A percentile compares a stretch with the other conserved stretches of the same genome.
These are phyloP conservation scores for Ormyrus rosae DNA, from an alignment of 2,888 invertebrate genomes.

Conservation along the genomic window DNA sequence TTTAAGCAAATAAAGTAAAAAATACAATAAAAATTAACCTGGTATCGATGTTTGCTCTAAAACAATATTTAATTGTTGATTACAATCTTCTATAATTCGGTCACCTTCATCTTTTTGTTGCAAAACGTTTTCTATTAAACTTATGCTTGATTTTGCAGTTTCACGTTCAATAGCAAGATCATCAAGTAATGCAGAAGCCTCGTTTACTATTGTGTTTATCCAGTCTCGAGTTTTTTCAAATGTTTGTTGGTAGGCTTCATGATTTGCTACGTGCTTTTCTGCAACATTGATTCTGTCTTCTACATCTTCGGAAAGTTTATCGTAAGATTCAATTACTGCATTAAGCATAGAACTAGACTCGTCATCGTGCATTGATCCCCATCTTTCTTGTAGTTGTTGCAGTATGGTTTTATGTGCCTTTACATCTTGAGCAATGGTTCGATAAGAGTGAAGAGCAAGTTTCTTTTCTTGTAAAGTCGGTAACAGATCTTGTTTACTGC, in stretches of 20 bases:
- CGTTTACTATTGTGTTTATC: conserved; percentile 86
- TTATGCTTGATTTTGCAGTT: conserved; percentile 85
- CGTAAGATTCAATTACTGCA: conserved; percentile 85
- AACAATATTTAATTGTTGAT: conserved; percentile 84
- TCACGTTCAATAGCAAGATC: conserved; percentile 88
- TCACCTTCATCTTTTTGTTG: conserved; percentile 86
- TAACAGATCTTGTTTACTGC: conserved; percentile 84
- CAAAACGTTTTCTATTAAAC: conserved; percentile 85
- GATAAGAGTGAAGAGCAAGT: conserved; percentile 87
- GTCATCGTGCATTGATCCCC: conserved; percentile 86
- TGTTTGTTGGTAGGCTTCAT: conserved; percentile 88
- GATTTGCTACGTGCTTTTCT: conserved; percentile 86
- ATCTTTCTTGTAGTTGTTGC: conserved; percentile 89
- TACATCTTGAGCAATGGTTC: conserved; percentile 90
- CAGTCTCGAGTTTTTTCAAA: conserved; percentile 91
- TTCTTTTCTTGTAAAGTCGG: conserved; percentile 93
- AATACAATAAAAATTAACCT: conserved; percentile 74
- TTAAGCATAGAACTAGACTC: conserved; percentile 86
- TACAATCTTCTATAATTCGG: conserved; percentile 83
- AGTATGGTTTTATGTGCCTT: conserved; percentile 90
- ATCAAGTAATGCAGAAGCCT: conserved; percentile 85
- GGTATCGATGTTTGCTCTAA: conserved; percentile 86
- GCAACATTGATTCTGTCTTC: conserved; percentile 81
- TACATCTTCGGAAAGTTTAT: conserved; percentile 82
- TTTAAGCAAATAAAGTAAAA: not conserved